Evolutionary conservation across 1,140 invertebrate genomes (phyloP).

Genomic region (Diabrotica virgifera): DNA sequence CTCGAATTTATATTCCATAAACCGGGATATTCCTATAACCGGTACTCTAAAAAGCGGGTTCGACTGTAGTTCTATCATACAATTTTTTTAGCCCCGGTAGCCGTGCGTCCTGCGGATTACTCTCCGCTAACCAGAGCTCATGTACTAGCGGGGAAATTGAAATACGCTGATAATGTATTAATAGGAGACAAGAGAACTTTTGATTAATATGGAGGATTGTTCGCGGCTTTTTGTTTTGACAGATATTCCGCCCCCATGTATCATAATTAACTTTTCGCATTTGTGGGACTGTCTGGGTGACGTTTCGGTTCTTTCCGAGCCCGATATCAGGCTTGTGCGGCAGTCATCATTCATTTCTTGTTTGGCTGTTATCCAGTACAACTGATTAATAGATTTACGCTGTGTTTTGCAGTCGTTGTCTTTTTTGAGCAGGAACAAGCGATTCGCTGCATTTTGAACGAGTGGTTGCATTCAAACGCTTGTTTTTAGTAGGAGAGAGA

Average conservation of each 20-base stretch:
- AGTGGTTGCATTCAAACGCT: too few relatives aligned
- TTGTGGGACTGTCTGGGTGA: background rate
- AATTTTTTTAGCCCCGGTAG: too few relatives aligned
- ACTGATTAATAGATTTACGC: too few relatives aligned
- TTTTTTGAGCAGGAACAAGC: too few relatives aligned
- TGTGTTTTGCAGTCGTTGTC: too few relatives aligned
- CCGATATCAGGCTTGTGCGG: background rate
- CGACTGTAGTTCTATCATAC: too few relatives aligned
- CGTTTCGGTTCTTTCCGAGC: background rate
- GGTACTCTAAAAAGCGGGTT: too few relatives aligned
- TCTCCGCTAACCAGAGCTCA: conserved; percentile 6
- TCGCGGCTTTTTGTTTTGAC: conserved; percentile 7
- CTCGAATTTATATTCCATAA: too few relatives aligned
- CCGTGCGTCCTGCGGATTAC: background rate
- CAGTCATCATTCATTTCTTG: conserved; percentile 2
- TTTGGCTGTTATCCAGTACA: background rate
- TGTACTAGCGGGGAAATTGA: conserved; percentile 6
- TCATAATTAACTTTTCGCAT: conserved; percentile 10
- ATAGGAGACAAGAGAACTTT: conserved; percentile 10
- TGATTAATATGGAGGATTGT: conserved; percentile 11
- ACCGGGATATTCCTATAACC: too few relatives aligned
- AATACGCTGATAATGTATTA: conserved; percentile 13
- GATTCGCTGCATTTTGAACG: too few relatives aligned
- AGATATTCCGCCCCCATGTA: background rate
- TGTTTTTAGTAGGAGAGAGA: too few relatives aligned